Evolutionary conservation across 2,797 vertebrate genomes (phyloP), one percentile per base, ranked within the genome.

Genomic region (Ataeniobius toweri): DNA sequence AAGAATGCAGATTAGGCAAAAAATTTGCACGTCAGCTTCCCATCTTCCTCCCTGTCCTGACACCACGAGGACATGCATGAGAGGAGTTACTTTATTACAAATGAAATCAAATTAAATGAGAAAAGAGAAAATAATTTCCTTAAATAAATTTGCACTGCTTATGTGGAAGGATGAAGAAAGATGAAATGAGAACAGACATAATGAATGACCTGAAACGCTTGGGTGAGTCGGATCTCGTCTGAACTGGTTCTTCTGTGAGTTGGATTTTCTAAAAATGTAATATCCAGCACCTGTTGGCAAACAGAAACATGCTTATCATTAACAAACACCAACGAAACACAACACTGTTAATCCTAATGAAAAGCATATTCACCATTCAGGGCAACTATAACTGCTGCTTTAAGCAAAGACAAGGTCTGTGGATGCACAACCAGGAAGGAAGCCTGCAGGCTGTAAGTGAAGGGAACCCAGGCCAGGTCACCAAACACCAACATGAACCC

Each of bases 401-500:
- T 71, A 0, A 93, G 81, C 20, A 84, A n/a, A 26, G 80, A 94
- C 0, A 98, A 90, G 3, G 90, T 24, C 85, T 97, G 96, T 0
- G 97, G 97, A 81, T 98, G 97, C 39, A 92, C 80, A 0, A 98
- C 95, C 80, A 98, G 92, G 90, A 97, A 98, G 80, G 95, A 89
- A 2, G 96, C 95, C 93, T 98, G 97, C 71, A 98, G 95, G 77
- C 97, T 91, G 78, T 98, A 98, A 2, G 95, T 96, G 86, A 98
- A 98, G 16, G 97, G 97, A 39, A 98, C 97, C 97, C 97, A 98
- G 16, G 94, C 94, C 75, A 98, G 89, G 90, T 98, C 96, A n/a
- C 97, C 97, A 5, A 98, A 98, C 3, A 94, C 97, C 91, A 98
- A 78, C 97, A 98, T 98, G 89, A 98, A 98, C 65, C 97, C 97